Evolutionary conservation across 2,113 vertebrate genomes (phyloP).

Genomic region (Ramphastos sulfuratus): DNA sequence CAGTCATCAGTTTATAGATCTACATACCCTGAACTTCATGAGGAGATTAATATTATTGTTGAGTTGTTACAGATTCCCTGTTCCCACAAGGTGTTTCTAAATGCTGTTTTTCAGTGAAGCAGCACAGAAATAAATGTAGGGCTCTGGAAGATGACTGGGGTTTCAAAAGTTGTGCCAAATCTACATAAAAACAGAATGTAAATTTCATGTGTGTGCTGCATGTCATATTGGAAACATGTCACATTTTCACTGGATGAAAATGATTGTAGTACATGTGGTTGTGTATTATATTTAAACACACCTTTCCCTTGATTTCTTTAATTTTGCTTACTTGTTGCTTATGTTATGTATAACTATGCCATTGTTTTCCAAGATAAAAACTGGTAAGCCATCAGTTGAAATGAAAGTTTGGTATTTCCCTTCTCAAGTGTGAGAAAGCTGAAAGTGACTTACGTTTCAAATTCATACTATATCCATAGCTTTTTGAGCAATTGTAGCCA

Average conservation of each 20-base stretch:
- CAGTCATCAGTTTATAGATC: neutral
- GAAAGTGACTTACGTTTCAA: neutral
- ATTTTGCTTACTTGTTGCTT: constrained; percentile 21
- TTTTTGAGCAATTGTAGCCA: neutral
- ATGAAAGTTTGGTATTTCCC: neutral
- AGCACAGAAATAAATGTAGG: neutral
- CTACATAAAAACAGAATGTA: constrained; percentile 31
- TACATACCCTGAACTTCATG: neutral
- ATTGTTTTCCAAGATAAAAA: neutral
- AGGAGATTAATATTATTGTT: constrained; percentile 17
- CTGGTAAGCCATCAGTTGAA: neutral
- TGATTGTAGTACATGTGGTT: neutral
- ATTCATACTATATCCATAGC: neutral
- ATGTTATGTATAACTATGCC: neutral
- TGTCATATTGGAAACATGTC: constrained; percentile 35
- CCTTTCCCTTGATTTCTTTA: neutral
- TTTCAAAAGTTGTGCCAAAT: constrained; percentile 3
- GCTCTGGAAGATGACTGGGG: neutral
- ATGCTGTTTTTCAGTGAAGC: neutral
- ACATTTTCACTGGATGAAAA: constrained; percentile 43
- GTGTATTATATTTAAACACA: neutral
- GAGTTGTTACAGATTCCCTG: neutral
- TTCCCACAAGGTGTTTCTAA: neutral
- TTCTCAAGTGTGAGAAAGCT: neutral
- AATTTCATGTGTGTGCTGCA: constrained; percentile 38